phyloP scores from a whole-genome alignment of 2,797 vertebrate species.

The Glossophaga mutica region DNA sequence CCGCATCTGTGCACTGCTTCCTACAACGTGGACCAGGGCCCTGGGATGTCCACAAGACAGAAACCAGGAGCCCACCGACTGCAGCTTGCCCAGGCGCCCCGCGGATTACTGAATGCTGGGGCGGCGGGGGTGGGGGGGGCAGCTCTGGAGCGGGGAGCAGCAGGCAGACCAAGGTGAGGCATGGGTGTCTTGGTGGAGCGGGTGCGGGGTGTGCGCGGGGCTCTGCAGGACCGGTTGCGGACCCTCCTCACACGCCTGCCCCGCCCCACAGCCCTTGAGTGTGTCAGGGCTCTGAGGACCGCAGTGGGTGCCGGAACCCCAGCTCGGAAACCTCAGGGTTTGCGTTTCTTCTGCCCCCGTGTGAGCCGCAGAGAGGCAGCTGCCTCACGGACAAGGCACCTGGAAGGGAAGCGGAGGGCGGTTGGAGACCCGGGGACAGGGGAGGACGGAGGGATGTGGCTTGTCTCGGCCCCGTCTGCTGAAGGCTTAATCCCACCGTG shows the following conservation, averaged over 20 bases:
- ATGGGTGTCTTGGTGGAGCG: no score
- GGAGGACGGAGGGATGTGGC: no score
- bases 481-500: no score
- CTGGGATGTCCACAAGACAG: no score
- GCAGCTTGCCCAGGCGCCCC: no score
- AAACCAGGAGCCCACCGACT: no score
- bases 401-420: neutral
- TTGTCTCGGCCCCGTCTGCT: neutral
- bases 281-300: accelerated
- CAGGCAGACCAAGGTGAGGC: neutral
- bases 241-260: no score
- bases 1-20: no score
- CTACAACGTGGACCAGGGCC: no score
- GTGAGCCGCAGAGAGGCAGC: neutral
- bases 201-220: no score
- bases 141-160: neutral
- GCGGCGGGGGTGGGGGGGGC: neutral
- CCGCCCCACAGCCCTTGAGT: accelerated
- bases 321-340: neutral
- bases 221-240: no score
- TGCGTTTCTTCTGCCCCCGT: neutral
- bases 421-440: no score
- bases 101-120: neutral
- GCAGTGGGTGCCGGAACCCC: neutral
- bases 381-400: neutral